Conservation (phyloP, 2,888 invertebrate species). For the Trissolcus japonicus region DNA sequence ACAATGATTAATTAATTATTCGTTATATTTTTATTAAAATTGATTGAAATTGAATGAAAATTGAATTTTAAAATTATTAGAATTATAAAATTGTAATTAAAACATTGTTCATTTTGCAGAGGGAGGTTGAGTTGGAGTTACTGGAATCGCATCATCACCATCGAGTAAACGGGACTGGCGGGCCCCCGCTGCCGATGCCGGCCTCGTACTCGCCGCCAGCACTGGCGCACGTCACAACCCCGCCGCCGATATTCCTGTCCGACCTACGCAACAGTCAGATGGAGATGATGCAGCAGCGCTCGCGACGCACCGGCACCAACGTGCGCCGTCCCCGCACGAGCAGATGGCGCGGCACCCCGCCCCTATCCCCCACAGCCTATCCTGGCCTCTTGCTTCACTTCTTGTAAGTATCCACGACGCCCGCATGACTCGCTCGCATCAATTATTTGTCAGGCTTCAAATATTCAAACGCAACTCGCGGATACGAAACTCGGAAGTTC, state of each 20-base stretch:
- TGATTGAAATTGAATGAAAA: too few species aligned
- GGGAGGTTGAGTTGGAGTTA: constrained; percentile 72
- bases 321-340: constrained; percentile 78
- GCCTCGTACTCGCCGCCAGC: constrained; percentile 75
- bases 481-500: too few species aligned
- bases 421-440: neutral
- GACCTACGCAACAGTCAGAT: constrained; percentile 76
- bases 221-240: constrained; percentile 78
- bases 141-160: constrained; percentile 73
- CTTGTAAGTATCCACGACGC: constrained; percentile 77
- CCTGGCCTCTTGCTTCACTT: constrained; percentile 91
- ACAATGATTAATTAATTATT: too few species aligned
- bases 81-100: too few species aligned
- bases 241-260: constrained; percentile 74
- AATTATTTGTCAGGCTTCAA: neutral
- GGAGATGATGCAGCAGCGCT: constrained; percentile 75
- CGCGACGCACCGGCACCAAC: constrained; percentile 70
- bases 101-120: constrained; percentile 59
- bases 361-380: constrained; percentile 78
- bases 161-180: constrained; percentile 75
- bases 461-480: too few species aligned
- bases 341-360: constrained; percentile 76
- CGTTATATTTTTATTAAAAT: too few species aligned
- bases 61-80: too few species aligned
- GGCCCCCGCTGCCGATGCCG: constrained; percentile 73